phyloP scores from a whole-genome alignment of 2,888 invertebrate species.

The Mythimna loreyi region DNA sequence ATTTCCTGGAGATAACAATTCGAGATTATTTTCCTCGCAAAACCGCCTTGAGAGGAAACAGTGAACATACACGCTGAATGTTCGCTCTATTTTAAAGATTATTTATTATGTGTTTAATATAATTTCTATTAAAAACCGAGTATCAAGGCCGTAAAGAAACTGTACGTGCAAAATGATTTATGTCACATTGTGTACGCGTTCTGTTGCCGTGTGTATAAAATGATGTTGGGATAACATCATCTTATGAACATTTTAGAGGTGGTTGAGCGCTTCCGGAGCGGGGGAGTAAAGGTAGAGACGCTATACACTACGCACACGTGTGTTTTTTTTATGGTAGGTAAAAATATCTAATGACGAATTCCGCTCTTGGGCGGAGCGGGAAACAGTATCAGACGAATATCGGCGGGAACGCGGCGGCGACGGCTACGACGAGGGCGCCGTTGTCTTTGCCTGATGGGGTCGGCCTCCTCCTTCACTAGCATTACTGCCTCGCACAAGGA shows the following conservation, averaged over 20 bases:
- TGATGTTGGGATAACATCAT: conserved; percentile 7
- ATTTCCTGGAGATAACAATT: conserved; percentile 18
- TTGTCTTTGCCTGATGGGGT: too few species aligned
- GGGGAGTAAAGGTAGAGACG: too few species aligned
- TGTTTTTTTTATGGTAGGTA: too few species aligned
- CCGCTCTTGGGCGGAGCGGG: too few species aligned
- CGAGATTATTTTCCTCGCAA: conserved; percentile 10
- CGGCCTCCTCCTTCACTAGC: too few species aligned
- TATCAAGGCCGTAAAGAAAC: conserved; percentile 44
- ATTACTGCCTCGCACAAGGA: too few species aligned
- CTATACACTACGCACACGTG: too few species aligned
- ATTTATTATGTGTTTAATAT: conserved; percentile 53
- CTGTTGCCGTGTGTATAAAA: conserved; percentile 26
- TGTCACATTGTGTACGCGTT: conserved; percentile 48
- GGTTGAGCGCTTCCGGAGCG: too few species aligned
- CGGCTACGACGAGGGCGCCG: too few species aligned
- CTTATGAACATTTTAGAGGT: background rate
- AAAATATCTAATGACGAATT: too few species aligned
- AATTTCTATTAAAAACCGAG: conserved; percentile 56
- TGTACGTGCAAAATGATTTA: conserved; percentile 55
- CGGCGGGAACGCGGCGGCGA: too few species aligned
- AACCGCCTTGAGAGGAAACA: conserved; percentile 25
- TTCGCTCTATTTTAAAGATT: conserved; percentile 34
- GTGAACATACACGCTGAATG: conserved; percentile 11
- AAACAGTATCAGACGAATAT: too few species aligned